Percentiles rank a stretch among this genome's conserved stretches.
Conservation (phyloP, 2,797 vertebrate genomes). For the Melanotaenia trifasciata region DNA sequence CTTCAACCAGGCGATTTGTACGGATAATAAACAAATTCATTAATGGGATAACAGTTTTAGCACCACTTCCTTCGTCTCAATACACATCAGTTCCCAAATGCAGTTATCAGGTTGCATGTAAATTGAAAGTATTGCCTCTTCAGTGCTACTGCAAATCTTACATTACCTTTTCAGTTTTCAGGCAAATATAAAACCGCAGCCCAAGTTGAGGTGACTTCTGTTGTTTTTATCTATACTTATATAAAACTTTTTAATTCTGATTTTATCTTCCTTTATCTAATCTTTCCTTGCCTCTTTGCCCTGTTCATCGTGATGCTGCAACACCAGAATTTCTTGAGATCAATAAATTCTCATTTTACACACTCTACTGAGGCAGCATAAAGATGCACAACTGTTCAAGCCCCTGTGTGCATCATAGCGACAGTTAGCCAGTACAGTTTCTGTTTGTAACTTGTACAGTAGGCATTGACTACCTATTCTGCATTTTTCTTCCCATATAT, state of each 20-base stretch:
- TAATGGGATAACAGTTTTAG: background rate
- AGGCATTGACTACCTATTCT: background rate
- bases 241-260: constrained; percentile 19
- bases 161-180: constrained; percentile 4
- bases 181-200: background rate
- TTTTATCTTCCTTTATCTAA: constrained; percentile 23
- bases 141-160: background rate
- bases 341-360: constrained; percentile 59
- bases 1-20: background rate
- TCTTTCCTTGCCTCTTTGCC: constrained; percentile 31
- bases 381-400: constrained; percentile 7
- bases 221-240: background rate
- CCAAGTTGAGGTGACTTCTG: background rate
- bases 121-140: constrained; percentile 1
- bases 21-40: background rate
- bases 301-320: constrained; percentile 18
- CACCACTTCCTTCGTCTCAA: background rate
- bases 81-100: background rate
- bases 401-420: background rate
- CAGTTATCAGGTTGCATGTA: constrained; percentile 1
- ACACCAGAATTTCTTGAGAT: constrained; percentile 34
- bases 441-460: background rate
- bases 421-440: constrained; percentile 6
- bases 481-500: constrained; percentile 18
- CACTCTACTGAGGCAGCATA: constrained; percentile 29